Conservation (phyloP, 2,113 vertebrate species). For the Campylomormyrus tamandua region DNA sequence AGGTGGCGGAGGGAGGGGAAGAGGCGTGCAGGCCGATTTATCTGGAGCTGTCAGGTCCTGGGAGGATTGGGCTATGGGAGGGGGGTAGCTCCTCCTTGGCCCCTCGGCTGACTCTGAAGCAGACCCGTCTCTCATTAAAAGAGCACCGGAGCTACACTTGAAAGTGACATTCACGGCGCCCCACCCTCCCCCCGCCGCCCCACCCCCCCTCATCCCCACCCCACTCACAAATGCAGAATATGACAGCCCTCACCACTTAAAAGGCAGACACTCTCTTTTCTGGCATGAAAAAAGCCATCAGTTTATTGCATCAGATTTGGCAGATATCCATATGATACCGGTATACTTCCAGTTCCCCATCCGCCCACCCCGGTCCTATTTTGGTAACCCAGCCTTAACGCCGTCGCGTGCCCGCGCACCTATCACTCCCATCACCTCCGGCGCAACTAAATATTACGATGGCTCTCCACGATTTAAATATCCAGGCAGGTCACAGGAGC, state of each 20-base stretch:
- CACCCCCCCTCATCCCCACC: conserved; percentile 22
- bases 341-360: conserved; percentile 36
- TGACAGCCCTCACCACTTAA: conserved; percentile 68
- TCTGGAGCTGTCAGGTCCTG: conserved; percentile 58
- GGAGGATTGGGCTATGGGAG: conserved; percentile 47
- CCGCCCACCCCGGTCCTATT: neutral
- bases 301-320: conserved; percentile 53
- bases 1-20: conserved; percentile 47
- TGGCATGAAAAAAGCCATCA: conserved; percentile 65
- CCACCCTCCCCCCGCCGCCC: conserved; percentile 39
- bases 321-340: conserved; percentile 59
- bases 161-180: conserved; percentile 68
- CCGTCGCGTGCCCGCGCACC: conserved; percentile 6
- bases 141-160: conserved; percentile 67
- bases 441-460: conserved; percentile 7
- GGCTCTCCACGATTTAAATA: conserved; percentile 10
- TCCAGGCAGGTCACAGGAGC: conserved; percentile 4
- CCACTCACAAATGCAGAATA: conserved; percentile 48
- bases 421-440: conserved; percentile 2
- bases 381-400: neutral
- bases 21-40: conserved; percentile 59
- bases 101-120: conserved; percentile 68
- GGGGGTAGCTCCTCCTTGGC: conserved; percentile 59
- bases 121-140: conserved; percentile 76
- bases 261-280: conserved; percentile 63